Evolutionary conservation across 1,140 invertebrate genomes (phyloP), one percentile per base, ranked within the genome.

Genomic region (Lethrus apterus): DNA sequence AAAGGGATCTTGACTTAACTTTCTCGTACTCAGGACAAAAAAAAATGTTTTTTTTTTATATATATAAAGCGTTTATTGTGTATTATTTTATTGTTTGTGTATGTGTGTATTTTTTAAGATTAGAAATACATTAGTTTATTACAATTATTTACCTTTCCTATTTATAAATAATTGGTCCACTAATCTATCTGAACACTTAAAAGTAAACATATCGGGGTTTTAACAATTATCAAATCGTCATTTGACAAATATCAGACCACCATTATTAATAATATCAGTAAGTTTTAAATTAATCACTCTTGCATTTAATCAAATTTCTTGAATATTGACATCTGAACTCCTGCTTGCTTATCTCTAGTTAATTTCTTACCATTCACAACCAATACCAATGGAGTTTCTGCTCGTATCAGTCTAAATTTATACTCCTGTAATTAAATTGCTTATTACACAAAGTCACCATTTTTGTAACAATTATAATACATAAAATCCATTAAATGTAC

Each of bases 351-450:
- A 55, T 84, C 78, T 48, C 72, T 69, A 23, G 75, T 76, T 31
- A 86, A 67, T 54, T 83, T 81, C 52, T 78, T 80, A 7, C 84
- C 81, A 67, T 89, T 89, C 23, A 89, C 77, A 15, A 86, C 75
- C 56, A 90, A 66, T 33, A 79, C 70, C 50, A 84, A 63, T 0
- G 86, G 87, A 50, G 78, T 84, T 66, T 87, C 83, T 10, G 89
- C 79, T 44, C 85, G 72, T 42, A 89, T 78, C 34, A 79, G 78
- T 59, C 75, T 73, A 64, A 84, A 89, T 50, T 78, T 70, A 59
- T 81, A 86, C 52, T 70, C 72, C 85, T 88, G 71, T 56, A 77
- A 73, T 33, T 55, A 30, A 60, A 58, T n/a, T n/a, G 52, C 15
- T n/a, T 38, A 3, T 4, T n/a, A n/a, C n/a, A n/a, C n/a, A n/a